These are phyloP conservation scores for Prosopocoilus inquinatus DNA, from an alignment of 2,888 invertebrate species.

Conservation along the genomic window DNA sequence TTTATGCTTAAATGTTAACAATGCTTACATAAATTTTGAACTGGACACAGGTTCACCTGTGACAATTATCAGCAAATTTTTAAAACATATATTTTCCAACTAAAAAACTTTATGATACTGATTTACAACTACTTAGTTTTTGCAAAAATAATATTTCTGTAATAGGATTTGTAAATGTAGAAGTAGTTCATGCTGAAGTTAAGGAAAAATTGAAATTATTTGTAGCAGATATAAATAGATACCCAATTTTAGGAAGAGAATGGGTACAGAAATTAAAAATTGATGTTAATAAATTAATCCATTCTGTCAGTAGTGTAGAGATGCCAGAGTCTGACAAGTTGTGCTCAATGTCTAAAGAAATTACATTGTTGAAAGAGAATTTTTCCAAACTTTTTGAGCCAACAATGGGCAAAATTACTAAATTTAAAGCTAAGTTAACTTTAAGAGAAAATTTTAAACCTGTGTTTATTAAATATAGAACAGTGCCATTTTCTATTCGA, in stretches of 20 bases:
- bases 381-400: constrained; percentile 5
- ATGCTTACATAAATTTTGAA: constrained; percentile 15
- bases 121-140: constrained; percentile 20
- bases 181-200: constrained; percentile 2
- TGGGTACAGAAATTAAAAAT: constrained; percentile 28
- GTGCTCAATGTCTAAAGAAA: too few relatives aligned
- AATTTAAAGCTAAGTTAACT: constrained; percentile 19
- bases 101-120: background rate
- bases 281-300: too few relatives aligned
- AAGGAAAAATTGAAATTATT: constrained; percentile 21
- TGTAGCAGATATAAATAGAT: constrained; percentile 25
- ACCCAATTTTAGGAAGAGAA: constrained; percentile 31
- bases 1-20: too few relatives aligned
- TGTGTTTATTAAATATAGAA: constrained; percentile 21
- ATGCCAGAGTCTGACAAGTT: too few relatives aligned
- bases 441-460: constrained; percentile 22
- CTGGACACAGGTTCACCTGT: constrained; percentile 28
- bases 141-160: constrained; percentile 17
- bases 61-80: constrained; percentile 12
- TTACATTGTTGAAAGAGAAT: too few relatives aligned
- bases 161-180: constrained; percentile 21
- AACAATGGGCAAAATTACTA: constrained; percentile 17
- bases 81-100: constrained; percentile 8
- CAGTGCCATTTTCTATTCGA: constrained; percentile 22
- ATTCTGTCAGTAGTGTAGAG: too few relatives aligned